A percentile compares a stretch with the other conserved stretches of the same genome.
Evolutionary conservation across 2,888 invertebrate species (phyloP).

Genomic region (Coremacera marginata): DNA sequence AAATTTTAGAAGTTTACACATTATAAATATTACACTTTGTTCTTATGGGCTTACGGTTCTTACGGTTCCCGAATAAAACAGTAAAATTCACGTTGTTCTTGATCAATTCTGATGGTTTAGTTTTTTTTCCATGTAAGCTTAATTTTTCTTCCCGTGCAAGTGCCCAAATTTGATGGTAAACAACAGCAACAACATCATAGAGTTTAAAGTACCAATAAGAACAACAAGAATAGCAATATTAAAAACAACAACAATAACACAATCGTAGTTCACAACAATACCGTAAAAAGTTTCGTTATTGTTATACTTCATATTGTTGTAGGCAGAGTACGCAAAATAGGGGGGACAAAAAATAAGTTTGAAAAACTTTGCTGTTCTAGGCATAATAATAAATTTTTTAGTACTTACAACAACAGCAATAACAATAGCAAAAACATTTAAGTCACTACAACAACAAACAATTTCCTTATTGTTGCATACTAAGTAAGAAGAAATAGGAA

Average conservation of each 20-base stretch:
- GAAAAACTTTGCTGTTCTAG: background rate
- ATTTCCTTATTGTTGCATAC: no score
- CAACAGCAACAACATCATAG: background rate
- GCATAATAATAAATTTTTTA: background rate
- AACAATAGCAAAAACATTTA: background rate
- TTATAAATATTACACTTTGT: no score
- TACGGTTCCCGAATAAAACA: no score
- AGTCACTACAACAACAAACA: background rate
- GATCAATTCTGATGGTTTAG: no score
- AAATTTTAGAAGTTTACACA: no score
- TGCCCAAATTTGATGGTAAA: background rate
- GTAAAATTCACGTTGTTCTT: no score
- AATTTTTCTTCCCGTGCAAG: no score
- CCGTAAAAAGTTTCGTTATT: constrained; percentile 4
- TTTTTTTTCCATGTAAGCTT: no score
- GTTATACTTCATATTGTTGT: background rate
- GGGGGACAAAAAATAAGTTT: background rate
- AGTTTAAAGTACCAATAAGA: background rate
- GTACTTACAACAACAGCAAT: background rate
- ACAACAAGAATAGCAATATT: background rate
- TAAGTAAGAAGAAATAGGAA: no score
- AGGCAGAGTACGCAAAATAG: no score
- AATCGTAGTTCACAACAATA: constrained; percentile 11
- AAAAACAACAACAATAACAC: background rate
- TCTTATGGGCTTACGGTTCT: no score